Evolutionary conservation across 2,113 vertebrate species (phyloP), one percentile per base, ranked within the genome.

Genomic region (Esox niger): DNA sequence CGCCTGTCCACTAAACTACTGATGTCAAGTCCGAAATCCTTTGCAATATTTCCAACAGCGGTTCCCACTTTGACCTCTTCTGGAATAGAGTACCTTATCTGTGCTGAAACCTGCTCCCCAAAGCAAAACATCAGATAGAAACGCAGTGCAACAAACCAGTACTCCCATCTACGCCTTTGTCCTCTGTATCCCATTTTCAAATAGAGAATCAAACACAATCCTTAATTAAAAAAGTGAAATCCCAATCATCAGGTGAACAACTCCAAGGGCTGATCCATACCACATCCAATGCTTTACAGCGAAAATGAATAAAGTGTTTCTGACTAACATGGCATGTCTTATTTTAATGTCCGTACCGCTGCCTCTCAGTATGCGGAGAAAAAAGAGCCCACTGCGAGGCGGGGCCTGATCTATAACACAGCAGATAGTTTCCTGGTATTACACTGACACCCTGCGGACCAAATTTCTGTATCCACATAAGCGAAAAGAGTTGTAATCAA

Each of bases 51-150:
- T 32, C 73, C 73, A 74, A 93, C 89, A 70, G 78, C 64, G 66
- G 75, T 74, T 13, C 84, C 82, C 23, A 60, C 63, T 61, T 84
- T 75, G 35, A 43, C 73, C 75, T 89, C 88, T 35, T 88, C 88
- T 15, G 70, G 29, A 23, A 89, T 62, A 4, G 77, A 66, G 65
- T 60, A 81, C 20, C 56, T 69, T 55, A 64, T 20, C 25, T 69
- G 56, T 35, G 60, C 60, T 10, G 10, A 38, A 8, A 35, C 57
- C 20, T 62, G n/a, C 60, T 35, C 30, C 60, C 60, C 17, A 31
- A 62, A 62, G 60, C 31, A 62, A 17, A 61, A 30, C 58, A 62
- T 23, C 60, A 33, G 35, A 33, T 11, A 35, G 33, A 62, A 8
- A 20, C 13, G 60, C 60, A 38, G 33, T 33, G 60, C 60, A 62